Evolutionary conservation across 2,113 vertebrate genomes (phyloP), one percentile per base, ranked within the genome.

Genomic region (Cyanoliseus patagonus): DNA sequence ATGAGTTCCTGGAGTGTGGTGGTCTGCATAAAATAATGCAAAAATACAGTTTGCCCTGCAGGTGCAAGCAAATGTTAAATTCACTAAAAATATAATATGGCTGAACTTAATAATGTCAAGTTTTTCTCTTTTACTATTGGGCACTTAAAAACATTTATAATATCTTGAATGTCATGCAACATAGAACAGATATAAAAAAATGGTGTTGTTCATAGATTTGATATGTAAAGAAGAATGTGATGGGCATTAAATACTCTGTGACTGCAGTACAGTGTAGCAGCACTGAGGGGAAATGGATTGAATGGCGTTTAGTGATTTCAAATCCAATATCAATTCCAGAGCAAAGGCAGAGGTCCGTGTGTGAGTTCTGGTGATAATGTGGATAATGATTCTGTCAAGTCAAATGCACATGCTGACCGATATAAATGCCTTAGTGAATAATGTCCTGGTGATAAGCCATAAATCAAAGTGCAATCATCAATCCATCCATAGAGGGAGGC

Each of bases 351-450:
- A 73, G 70, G 77, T 57, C 84, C 47, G 57, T 47, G 35, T 85
- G 83, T 91, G 94, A 88, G 91, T 95, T 74, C 59, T 94, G 81
- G 74, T 94, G 94, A 96, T 96, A 93, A 96, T 91, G 68, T 83
- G 86, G 88, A 67, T 95, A 95, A 97, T 95, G 92, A 94, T 86
- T 94, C 92, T 95, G 95, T 90, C 96, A 95, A 96, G 81, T 73
- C 80, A 72, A 92, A 86, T 95, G 94, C 33, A 35, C 90, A 67
- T 33, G 16, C 83, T 96, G 94, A 79, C 91, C 7, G 1, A 87
- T 88, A 94, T 31, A 83, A 94, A 97, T 91, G 83, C 86, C 74
- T 85, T 83, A 59, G 79, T 88, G 94, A 96, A 67, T 94, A 96
- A 95, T 95, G 85, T 66, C 66, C 61, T 93, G 82, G 85, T 94